phyloP scores from a whole-genome alignment of 2,113 vertebrate genomes.

The Salvator merianae region DNA sequence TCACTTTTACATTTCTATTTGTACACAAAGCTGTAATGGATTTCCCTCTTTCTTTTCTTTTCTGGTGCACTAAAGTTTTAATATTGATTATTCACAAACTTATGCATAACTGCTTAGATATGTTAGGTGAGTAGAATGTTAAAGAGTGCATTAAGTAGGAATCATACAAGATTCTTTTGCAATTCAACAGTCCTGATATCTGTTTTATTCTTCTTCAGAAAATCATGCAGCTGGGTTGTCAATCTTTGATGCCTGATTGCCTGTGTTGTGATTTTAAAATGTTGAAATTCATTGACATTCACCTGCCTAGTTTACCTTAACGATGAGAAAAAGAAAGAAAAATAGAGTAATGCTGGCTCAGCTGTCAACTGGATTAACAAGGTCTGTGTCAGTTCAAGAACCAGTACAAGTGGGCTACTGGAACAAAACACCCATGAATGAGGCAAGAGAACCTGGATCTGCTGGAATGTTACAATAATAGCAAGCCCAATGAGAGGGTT shows the following conservation, averaged over 20 bases:
- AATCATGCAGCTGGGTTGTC: not conserved
- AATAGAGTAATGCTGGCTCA: too few species aligned
- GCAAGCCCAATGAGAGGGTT: too few species aligned
- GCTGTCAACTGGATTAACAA: too few species aligned
- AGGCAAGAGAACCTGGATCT: too few species aligned
- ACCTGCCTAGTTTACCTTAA: too few species aligned
- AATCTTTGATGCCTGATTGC: not conserved
- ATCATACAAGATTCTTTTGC: not conserved
- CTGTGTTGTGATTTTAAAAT: not conserved
- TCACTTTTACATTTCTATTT: slow-evolving; percentile 40
- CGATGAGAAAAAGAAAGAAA: too few species aligned
- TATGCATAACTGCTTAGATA: slow-evolving; percentile 9
- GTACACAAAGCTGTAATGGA: not conserved
- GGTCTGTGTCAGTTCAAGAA: too few species aligned
- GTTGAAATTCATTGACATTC: not conserved
- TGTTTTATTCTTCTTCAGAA: not conserved
- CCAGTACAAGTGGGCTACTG: too few species aligned
- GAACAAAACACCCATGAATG: too few species aligned
- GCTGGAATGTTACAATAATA: too few species aligned
- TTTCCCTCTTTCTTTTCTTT: too few species aligned
- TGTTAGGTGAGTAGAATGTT: slow-evolving; percentile 24
- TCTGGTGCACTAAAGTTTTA: not conserved
- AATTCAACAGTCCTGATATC: slow-evolving; percentile 20
- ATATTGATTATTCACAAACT: slow-evolving; percentile 8
- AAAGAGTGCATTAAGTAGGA: not conserved